A percentile compares a stretch with the other conserved stretches of the same genome.
These are phyloP conservation scores for Trinorchestia longiramus DNA, from an alignment of 1,140 invertebrate genomes.

Conservation along the genomic window DNA sequence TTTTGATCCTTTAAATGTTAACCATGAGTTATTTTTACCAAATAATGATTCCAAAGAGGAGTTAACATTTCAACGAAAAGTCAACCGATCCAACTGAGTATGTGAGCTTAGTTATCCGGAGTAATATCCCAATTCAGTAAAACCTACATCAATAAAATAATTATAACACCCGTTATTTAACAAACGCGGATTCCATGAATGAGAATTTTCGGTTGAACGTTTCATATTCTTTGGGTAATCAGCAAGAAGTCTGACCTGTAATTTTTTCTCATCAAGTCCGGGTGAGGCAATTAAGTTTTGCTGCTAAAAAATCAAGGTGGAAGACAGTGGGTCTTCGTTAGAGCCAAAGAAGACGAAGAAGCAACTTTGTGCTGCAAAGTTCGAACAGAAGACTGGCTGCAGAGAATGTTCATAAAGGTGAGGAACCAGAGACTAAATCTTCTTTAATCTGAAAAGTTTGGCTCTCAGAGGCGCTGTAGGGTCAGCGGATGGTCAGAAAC, in stretches of 20 bases:
- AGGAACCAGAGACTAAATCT: constrained; percentile 37
- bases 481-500: not conserved
- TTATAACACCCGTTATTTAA: too few relatives aligned
- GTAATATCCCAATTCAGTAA: too few relatives aligned
- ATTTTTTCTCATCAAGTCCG: not conserved
- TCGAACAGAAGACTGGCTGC: not conserved
- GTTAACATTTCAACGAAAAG: too few relatives aligned
- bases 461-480: not conserved
- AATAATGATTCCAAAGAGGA: too few relatives aligned
- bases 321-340: not conserved
- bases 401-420: constrained; percentile 17
- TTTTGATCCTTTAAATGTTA: too few relatives aligned
- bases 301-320: not conserved
- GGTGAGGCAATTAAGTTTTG: not conserved
- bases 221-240: not conserved
- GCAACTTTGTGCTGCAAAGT: constrained; percentile 22
- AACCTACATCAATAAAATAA: too few relatives aligned
- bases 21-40: too few relatives aligned
- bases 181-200: too few relatives aligned
- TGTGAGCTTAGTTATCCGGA: too few relatives aligned
- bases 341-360: constrained; percentile 1
- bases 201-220: not conserved
- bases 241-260: not conserved
- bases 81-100: too few relatives aligned
- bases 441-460: constrained; percentile 25